Evolutionary conservation across 2,888 invertebrate species (phyloP), one percentile per base, ranked within the genome.

Genomic region (Drosophila neotestacea): DNA sequence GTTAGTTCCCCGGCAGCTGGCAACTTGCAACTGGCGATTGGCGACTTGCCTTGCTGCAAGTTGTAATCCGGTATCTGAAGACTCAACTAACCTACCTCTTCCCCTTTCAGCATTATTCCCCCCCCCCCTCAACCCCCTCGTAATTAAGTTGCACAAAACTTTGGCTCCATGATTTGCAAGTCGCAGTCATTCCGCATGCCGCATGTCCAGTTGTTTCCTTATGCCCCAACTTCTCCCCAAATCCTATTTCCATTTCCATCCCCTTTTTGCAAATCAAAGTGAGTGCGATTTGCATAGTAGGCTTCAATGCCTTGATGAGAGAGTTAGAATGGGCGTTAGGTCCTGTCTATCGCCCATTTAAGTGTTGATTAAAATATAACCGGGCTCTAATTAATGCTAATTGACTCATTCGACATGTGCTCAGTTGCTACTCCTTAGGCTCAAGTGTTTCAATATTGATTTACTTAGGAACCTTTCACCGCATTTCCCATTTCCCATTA

Each of bases 61-160:
- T 42, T 27, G 51, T 51, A 39, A 69, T 63, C 68, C 62, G 39
- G 68, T 42, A 58, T 65, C 60, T 54, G 4, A 28, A 51, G 38
- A 9, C 34, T n/a, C 28, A 6, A 4, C 11, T 5, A 22, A 7
- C 6, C 38, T 27, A 2, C 46, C 16, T 13, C 27, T 6, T 4
- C 4, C 7, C 1, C 6, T 13, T 3, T 11, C 27, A 22, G 22
- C 16, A 7, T 30, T 27, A 6, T 10, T 11, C 46, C 51, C 32
- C 6, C 32, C 32, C 6, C 32, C 6, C 32, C 32, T 9, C 4
- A 6, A 1, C 32, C 0, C 32, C 50, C 54, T 52, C 60, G 77
- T 80, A 82, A 88, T 88, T 82, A 88, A 88, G 88, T 76, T 85
- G 86, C 70, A 47, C 65, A 72, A 84, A 81, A 85, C 80, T 84